phyloP scores from a whole-genome alignment of 2,113 vertebrate species.

The Zosterops borbonicus region DNA sequence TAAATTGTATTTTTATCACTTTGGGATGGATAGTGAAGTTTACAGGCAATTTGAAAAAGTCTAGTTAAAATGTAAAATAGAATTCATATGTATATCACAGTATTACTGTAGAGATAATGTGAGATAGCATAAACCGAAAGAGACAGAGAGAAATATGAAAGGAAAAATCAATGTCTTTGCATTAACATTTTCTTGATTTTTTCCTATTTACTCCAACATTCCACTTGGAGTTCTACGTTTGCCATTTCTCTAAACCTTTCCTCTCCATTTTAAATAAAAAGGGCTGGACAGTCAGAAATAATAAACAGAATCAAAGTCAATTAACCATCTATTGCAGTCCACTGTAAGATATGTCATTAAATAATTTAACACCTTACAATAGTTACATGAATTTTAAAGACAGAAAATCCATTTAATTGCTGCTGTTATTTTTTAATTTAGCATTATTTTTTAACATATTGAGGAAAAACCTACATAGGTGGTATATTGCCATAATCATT shows the following conservation, averaged over 20 bases:
- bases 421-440: background rate
- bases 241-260: background rate
- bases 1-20: background rate
- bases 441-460: background rate
- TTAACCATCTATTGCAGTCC: background rate
- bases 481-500: background rate
- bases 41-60: background rate
- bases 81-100: background rate
- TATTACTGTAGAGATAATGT: background rate
- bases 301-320: conserved; percentile 2
- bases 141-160: background rate
- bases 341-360: background rate
- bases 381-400: background rate
- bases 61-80: background rate
- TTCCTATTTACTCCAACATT: background rate
- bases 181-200: background rate
- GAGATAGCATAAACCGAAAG: background rate
- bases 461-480: background rate
- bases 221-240: background rate
- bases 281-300: background rate
- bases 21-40: background rate
- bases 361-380: background rate
- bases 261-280: background rate
- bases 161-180: background rate
- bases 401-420: background rate